A percentile compares a stretch with the other conserved stretches of the same genome.
Evolutionary conservation across 2,113 vertebrate genomes (phyloP).

Genomic region (Rhagologus leucostigma): DNA sequence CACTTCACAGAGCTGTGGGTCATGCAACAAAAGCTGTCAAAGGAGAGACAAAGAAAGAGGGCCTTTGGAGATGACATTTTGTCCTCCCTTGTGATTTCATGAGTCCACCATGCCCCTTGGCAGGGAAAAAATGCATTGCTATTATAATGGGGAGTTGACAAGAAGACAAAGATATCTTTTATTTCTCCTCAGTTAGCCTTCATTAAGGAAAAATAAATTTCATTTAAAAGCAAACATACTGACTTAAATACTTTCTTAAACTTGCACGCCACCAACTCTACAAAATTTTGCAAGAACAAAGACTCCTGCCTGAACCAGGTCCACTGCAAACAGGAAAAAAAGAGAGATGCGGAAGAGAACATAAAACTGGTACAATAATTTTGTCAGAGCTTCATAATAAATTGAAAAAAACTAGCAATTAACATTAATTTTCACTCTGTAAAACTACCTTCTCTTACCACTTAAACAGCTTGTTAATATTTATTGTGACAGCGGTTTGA

Average conservation of each 20-base stretch:
- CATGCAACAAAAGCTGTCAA: background rate
- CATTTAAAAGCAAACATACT: background rate
- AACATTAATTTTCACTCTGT: background rate
- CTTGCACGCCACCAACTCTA: background rate
- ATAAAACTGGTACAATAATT: background rate
- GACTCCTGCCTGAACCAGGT: background rate
- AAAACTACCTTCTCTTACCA: background rate
- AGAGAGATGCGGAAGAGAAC: rapidly evolving
- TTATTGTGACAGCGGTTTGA: background rate
- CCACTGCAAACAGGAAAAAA: background rate
- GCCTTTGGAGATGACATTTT: background rate
- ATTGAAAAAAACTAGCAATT: background rate
- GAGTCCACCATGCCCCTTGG: background rate
- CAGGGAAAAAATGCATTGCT: background rate
- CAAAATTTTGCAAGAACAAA: background rate
- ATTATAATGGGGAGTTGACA: background rate
- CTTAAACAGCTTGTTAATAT: background rate
- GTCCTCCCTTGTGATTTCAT: background rate
- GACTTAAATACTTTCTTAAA: background rate
- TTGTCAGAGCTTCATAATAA: background rate
- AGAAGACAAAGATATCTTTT: background rate
- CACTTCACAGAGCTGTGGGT: background rate
- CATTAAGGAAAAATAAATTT: background rate
- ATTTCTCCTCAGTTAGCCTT: background rate
- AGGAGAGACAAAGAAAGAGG: background rate